phyloP scores from a whole-genome alignment of 2,113 vertebrate genomes.

The Nibea coibor region DNA sequence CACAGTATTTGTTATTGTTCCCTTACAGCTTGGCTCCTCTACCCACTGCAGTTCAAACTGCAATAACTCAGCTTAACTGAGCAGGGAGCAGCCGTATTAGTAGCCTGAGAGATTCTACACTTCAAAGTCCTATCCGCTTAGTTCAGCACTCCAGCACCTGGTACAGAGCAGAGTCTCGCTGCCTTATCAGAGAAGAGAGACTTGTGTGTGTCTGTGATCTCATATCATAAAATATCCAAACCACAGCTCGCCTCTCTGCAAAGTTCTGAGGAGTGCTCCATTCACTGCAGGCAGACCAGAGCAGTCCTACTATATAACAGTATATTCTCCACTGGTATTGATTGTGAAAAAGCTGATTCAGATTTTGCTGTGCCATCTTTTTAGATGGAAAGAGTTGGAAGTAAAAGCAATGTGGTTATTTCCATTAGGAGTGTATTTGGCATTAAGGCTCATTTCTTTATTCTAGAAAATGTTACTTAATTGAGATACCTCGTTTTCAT shows the following conservation, averaged over 20 bases:
- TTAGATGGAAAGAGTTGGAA: not conserved
- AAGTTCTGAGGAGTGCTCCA: constrained; percentile 1
- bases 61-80: constrained; percentile 12
- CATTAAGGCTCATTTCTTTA: not conserved
- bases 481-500: constrained; percentile 23
- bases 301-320: not conserved
- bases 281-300: not conserved
- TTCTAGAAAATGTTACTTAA: constrained; percentile 13
- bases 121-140: constrained; percentile 41
- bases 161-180: constrained; percentile 11
- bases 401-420: not conserved
- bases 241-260: constrained; percentile 6
- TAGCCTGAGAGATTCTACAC: constrained; percentile 34
- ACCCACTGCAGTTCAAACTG: constrained; percentile 11
- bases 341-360: not conserved
- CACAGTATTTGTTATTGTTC: not conserved
- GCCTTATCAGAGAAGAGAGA: constrained; percentile 20
- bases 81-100: constrained; percentile 7
- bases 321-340: not conserved
- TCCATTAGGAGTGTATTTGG: constrained; percentile 7
- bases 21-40: not conserved
- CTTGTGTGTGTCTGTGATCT: not conserved
- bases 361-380: not conserved
- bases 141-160: constrained; percentile 42
- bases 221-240: constrained; percentile 16